Conservation (phyloP, 2,797 vertebrate genomes). For the Hyperoplus immaculatus region DNA sequence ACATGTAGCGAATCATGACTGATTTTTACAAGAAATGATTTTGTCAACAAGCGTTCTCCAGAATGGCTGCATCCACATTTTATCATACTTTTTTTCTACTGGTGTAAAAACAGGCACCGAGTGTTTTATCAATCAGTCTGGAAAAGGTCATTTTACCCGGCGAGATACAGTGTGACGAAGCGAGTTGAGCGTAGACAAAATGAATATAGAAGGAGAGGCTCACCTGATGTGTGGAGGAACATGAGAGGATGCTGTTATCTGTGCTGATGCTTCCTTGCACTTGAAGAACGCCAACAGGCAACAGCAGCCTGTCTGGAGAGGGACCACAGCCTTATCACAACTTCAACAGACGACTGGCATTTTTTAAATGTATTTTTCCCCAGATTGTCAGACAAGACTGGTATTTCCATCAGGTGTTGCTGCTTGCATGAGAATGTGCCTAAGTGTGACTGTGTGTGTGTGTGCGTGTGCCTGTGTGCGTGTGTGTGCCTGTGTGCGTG, state of each 20-base stretch:
- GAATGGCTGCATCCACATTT: too few relatives aligned
- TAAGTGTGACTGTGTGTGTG: too few relatives aligned
- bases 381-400: conserved; percentile 63
- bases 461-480: neutral
- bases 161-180: conserved; percentile 9
- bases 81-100: too few relatives aligned
- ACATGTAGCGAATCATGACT: too few relatives aligned
- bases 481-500: neutral
- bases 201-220: conserved; percentile 22
- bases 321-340: conserved; percentile 65
- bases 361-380: conserved; percentile 64
- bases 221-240: conserved; percentile 49
- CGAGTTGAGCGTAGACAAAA: conserved; percentile 18
- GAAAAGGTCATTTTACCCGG: conserved; percentile 11
- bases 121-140: conserved; percentile 17
- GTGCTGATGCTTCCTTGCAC: conserved; percentile 44
- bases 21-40: too few relatives aligned
- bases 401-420: conserved; percentile 67
- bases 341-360: conserved; percentile 55
- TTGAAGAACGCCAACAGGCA: conserved; percentile 48
- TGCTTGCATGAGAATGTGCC: neutral
- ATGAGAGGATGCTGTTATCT: conserved; percentile 71
- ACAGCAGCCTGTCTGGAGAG: conserved; percentile 47
- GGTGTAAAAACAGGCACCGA: neutral
- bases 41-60: too few relatives aligned